Evolutionary conservation across 2,797 vertebrate genomes (phyloP).

Genomic region (Liparis tanakae): DNA sequence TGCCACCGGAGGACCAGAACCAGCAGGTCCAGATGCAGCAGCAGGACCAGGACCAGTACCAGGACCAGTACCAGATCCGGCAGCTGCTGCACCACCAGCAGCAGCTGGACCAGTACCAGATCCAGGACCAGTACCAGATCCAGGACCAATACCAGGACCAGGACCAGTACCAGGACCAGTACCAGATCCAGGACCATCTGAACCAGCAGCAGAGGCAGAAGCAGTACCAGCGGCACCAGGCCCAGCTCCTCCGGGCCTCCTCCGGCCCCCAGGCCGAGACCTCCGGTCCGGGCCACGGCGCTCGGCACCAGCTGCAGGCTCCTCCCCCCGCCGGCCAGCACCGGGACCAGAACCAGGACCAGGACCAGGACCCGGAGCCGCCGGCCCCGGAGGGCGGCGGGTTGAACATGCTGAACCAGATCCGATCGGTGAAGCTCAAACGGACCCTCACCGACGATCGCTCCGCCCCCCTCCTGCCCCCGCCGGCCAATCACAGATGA

Average conservation of each 20-base stretch:
- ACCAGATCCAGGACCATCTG: conserved; percentile 21
- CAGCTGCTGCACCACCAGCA: conserved; percentile 45
- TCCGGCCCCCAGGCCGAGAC: background rate
- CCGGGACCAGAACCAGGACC: conserved; percentile 38
- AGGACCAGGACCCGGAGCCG: conserved; percentile 30
- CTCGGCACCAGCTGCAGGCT: background rate
- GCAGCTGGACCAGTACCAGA: background rate
- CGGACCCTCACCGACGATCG: conserved; percentile 84
- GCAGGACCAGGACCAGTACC: conserved; percentile 62
- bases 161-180: conserved; percentile 12
- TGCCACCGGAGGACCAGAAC: conserved; percentile 60
- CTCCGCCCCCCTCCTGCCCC: conserved; percentile 81
- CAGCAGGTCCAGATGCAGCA: conserved; percentile 72
- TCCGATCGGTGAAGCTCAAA: conserved; percentile 80
- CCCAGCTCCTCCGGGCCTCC: background rate
- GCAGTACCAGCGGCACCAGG: conserved; percentile 41
- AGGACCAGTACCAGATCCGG: conserved; percentile 34
- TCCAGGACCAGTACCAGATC: conserved; percentile 10
- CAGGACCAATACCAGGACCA: background rate
- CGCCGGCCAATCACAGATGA: conserved; percentile 76
- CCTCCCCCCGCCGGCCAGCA: conserved; percentile 15
- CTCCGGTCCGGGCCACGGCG: background rate
- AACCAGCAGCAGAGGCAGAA: conserved; percentile 56
- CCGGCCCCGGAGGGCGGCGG: conserved; percentile 5
- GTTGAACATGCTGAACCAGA: conserved; percentile 79